phyloP scores from a whole-genome alignment of 2,113 vertebrate genomes.

The Puma concolor region DNA sequence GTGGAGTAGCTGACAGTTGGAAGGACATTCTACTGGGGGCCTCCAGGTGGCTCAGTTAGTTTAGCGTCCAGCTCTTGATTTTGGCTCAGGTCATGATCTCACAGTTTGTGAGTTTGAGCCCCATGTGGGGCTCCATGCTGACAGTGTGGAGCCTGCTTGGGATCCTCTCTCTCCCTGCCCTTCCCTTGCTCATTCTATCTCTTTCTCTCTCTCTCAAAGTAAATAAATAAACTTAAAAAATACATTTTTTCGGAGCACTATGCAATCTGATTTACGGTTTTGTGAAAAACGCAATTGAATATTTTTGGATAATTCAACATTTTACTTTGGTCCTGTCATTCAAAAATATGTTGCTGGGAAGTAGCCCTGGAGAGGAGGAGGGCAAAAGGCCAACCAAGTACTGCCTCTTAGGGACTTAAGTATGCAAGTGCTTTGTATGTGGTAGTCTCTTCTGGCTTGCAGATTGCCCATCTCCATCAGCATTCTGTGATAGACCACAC shows the following conservation, averaged over 20 bases:
- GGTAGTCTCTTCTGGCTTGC: neutral
- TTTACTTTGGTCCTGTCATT: neutral
- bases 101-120: too few species aligned
- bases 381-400: neutral
- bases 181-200: too few species aligned
- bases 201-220: too few species aligned
- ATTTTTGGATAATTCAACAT: neutral
- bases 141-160: too few species aligned
- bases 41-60: too few species aligned
- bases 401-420: neutral
- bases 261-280: neutral
- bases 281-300: neutral
- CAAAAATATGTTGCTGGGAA: neutral
- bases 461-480: neutral
- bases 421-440: neutral
- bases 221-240: too few species aligned
- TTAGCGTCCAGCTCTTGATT: too few species aligned
- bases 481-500: neutral
- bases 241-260: neutral
- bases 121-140: too few species aligned
- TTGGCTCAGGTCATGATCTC: too few species aligned
- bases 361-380: neutral
- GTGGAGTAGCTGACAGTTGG: neutral
- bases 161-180: too few species aligned
- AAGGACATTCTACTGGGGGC: neutral